These are phyloP conservation scores for Cynoglossus semilaevis DNA, from an alignment of 2,113 vertebrate species.

Conservation along the genomic window DNA sequence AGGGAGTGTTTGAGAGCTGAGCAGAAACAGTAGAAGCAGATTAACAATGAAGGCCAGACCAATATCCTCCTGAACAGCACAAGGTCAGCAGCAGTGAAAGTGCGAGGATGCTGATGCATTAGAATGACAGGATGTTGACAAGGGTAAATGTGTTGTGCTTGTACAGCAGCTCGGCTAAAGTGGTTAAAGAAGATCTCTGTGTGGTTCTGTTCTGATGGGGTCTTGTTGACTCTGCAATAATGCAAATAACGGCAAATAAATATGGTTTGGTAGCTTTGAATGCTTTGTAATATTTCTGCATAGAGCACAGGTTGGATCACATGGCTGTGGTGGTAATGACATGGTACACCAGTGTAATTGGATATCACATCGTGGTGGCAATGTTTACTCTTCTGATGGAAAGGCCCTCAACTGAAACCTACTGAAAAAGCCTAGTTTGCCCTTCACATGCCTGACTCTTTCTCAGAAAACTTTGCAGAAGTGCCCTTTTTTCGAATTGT, in stretches of 20 bases:
- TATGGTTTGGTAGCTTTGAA: slow-evolving; percentile 2
- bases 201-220: slow-evolving; percentile 4
- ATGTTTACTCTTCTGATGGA: slow-evolving; percentile 24
- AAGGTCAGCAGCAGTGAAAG: slow-evolving; percentile 54
- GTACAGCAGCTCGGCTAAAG: slow-evolving; percentile 1
- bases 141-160: slow-evolving; percentile 23
- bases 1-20: slow-evolving; percentile 10
- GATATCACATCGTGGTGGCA: too few species aligned
- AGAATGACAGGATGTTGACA: slow-evolving; percentile 42
- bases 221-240: slow-evolving; percentile 6
- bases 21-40: not conserved
- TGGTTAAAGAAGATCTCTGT: slow-evolving; percentile 9
- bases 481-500: slow-evolving; percentile 16
- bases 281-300: slow-evolving; percentile 26
- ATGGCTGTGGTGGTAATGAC: too few species aligned
- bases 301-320: slow-evolving; percentile 10
- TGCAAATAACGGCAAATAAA: slow-evolving; percentile 39
- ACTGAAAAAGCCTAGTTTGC: not conserved
- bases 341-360: not conserved
- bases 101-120: slow-evolving; percentile 55
- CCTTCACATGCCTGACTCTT: not conserved
- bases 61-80: slow-evolving; percentile 34
- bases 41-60: slow-evolving; percentile 35
- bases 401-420: too few species aligned
- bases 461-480: not conserved